Percentiles rank a stretch among this genome's conserved stretches.
Evolutionary conservation across 1,140 invertebrate genomes (phyloP).

Genomic region (Papilio helenus): DNA sequence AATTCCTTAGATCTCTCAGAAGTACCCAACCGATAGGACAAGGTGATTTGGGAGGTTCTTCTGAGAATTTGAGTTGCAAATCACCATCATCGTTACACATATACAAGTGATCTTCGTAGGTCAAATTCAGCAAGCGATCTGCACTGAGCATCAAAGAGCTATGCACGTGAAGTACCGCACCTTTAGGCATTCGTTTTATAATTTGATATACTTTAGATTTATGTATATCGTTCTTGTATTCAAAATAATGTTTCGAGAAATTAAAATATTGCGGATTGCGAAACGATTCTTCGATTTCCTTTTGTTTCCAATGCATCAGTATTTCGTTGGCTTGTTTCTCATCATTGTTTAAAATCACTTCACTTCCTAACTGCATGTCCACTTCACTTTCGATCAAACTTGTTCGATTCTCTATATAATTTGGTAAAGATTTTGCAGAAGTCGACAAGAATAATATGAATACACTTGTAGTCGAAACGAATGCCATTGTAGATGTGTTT

Average conservation of each 20-base stretch:
- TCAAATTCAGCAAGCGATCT: conserved; percentile 87
- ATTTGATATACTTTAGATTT: conserved; percentile 87
- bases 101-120: conserved; percentile 88
- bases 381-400: conserved; percentile 64
- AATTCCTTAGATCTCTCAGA: conserved; percentile 83
- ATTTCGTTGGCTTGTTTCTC: conserved; percentile 86
- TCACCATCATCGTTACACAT: conserved; percentile 81
- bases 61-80: conserved; percentile 71
- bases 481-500: conserved; percentile 26
- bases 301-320: conserved; percentile 86
- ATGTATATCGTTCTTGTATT: conserved; percentile 85
- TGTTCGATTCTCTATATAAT: conserved; percentile 51
- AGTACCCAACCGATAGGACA: conserved; percentile 84
- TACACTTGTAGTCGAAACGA: conserved; percentile 13
- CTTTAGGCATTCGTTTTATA: conserved; percentile 88
- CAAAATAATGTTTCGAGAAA: conserved; percentile 87
- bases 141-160: conserved; percentile 86
- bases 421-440: conserved; percentile 43
- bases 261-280: conserved; percentile 83
- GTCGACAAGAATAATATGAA: conserved; percentile 35
- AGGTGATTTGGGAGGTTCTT: conserved; percentile 58
- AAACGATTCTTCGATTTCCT: conserved; percentile 84
- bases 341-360: conserved; percentile 77
- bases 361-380: conserved; percentile 70
- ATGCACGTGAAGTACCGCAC: conserved; percentile 88